Percentiles rank a stretch among this genome's conserved stretches.
Conservation (phyloP, 2,113 vertebrate genomes). For the Anhinga anhinga region DNA sequence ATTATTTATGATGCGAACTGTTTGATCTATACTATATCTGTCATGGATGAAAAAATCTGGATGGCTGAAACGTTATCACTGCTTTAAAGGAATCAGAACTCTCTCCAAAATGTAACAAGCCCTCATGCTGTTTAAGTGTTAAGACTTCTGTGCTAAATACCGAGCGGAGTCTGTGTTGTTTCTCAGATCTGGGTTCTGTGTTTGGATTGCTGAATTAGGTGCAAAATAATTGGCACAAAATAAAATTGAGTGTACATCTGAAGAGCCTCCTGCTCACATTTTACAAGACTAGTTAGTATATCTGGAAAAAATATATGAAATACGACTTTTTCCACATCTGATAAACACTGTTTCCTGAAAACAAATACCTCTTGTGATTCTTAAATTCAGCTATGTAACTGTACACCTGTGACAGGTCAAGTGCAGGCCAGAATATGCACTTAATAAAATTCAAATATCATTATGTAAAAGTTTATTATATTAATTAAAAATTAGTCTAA, state of each 20-base stretch:
- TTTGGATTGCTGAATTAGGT: constrained; percentile 54
- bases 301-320: neutral
- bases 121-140: constrained; percentile 61
- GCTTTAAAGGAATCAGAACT: constrained; percentile 39
- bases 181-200: constrained; percentile 50
- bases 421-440: neutral
- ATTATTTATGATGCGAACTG: constrained; percentile 57
- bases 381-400: neutral
- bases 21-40: constrained; percentile 63
- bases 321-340: neutral
- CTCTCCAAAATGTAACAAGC: constrained; percentile 44
- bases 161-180: constrained; percentile 52
- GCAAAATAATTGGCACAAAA: constrained; percentile 56
- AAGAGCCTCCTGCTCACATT: constrained; percentile 55
- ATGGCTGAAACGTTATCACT: constrained; percentile 42
- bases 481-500: neutral
- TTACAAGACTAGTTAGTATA: neutral
- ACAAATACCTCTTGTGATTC: neutral
- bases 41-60: constrained; percentile 40
- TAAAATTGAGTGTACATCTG: constrained; percentile 41
- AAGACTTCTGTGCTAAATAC: constrained; percentile 65
- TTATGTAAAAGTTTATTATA: constrained; percentile 3
- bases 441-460: constrained; percentile 36
- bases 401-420: constrained; percentile 19
- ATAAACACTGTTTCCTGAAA: neutral